Evolutionary conservation across 2,797 vertebrate genomes (phyloP), one percentile per base, ranked within the genome.

Genomic region (Dendrocincla fuliginosa): DNA sequence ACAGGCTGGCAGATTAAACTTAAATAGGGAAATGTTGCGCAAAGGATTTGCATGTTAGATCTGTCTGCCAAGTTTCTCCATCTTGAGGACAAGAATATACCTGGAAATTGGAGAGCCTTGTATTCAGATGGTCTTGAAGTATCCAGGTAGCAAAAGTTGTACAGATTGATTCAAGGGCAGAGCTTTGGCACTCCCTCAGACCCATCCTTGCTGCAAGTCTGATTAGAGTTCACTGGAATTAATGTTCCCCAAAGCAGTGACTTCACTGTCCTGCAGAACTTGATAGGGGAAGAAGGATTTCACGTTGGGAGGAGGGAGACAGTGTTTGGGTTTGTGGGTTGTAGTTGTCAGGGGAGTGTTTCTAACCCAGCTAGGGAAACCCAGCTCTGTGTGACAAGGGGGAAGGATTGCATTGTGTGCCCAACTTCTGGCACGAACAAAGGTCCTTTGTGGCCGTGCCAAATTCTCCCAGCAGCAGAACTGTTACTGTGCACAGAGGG

Each of bases 401-500:
- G 87, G 74, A 95, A 91, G 74, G 91, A 91, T 84, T 93, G 83
- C 90, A 60, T 57, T 84, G 63, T 76, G 70, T 13, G 15, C 60
- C 90, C 77, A 27, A 9, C 70, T 95, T 73, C 87, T 96, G 94
- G 83, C 67, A 61, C 0, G 20, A 87, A 97, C 96, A 96, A 95
- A 96, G 94, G 93, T 96, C 95, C 80, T 96, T 95, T 96, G 95
- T 95, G 93, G 71, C 85, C 0, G 1, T 93, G 95, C 96, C 96
- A 96, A 47, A 88, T 91, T 69, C 85, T 92, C 55, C 73, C 28
- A 16, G 33, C 84, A 87, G 89, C 77, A 70, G 6, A 85, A 42
- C 80, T 77, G 63, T 86, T 78, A 76, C 79, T 93, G 76, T 88
- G 91, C 79, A 7, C 92, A 95, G 92, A 93, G 91, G 90, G 95